Base-by-base conservation (phyloP, 2,888 invertebrate genomes). In the Dolomedes plantarius region DNA sequence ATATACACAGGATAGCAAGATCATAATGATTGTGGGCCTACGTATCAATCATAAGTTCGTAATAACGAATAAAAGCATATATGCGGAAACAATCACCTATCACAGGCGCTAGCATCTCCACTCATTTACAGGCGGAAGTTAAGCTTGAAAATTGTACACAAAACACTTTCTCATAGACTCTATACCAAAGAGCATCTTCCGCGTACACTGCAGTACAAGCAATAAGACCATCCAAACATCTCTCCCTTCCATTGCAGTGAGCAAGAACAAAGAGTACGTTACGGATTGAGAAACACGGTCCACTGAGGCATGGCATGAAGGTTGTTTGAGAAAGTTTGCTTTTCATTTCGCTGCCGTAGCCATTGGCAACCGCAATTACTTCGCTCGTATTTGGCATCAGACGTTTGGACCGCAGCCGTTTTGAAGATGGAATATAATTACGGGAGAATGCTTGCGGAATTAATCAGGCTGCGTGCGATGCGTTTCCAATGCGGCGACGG, bases 331-430 rank as follows among this genome's bases (percentile, higher is more conserved):
- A 11, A 67, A n/a, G 27, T 67, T 67, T 32, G n/a, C 6, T 67
- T 67, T 32, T 65, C 28, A 65, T 36, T 36, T 36, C 2, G 46
- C 16, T 9, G 7, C 56, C 2, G 81, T 81, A 81, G 74, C 81
- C 75, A 81, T 75, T 81, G 74, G 81, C 81, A 81, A 81, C 81
- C 81, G 27, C 27, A 19, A 32, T 56, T 23, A 69, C 28, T 41
- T 27, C 39, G 11, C 36, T 36, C 68, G 31, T 9, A 36, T 68
- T 19, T n/a, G 6, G 9, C 27, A 62, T 62, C 28, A 39, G 68
- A 71, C 28, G 72, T 23, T 56, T 56, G 56, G 56, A 56, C 23
- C 23, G 11, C 5, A 23, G 56, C 56, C 56, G 56, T 56, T 56
- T 56, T 56, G 2, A 46, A 46, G 16, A 13, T 7, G 36, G 6